Evolutionary conservation across 2,113 vertebrate genomes (phyloP), one percentile per base, ranked within the genome.

Genomic region (Sula dactylatra): DNA sequence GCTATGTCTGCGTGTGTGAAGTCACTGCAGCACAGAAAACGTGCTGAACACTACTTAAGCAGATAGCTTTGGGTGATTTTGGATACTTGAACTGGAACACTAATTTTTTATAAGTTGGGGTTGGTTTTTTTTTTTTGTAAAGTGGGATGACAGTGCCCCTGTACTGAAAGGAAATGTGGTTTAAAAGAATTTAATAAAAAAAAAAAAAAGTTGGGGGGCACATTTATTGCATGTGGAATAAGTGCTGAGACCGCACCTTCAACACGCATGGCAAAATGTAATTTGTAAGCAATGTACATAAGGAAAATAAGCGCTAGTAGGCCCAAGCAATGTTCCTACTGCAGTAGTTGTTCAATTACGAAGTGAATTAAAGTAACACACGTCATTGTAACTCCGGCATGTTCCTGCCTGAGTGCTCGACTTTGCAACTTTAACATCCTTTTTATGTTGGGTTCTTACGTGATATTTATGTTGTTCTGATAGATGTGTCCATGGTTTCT

Each of bases 381-480:
- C 67, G n/a, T 27, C 65, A 10, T 18, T 2, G 1, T 11, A 13
- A 44, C 36, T 34, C 44, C 2, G 0, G 38, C 70, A 10, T 1
- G 16, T 38, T 59, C 85, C 88, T 49, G 32, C 65, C 78, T 32
- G 52, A 76, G 73, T 11, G 26, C 80, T 91, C 21, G 89, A 96
- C 95, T 96, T 97, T 97, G 96, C 97, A 87, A 87, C 91, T 79
- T 94, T 80, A 38, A 66, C 20, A 4, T 29, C 76, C 72, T 78
- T 87, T 79, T 87, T 52, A 44, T 2, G 1, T 38, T 7, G 84
- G 86, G 72, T 92, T 94, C 69, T 93, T 91, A 84, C 6, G 64
- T 92, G 96, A 86, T 97, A 97, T 98, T 98, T 98, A 97, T 98
- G 96, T 97, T 95, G 87, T 95, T 90, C n/a, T 25, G 40, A 78